A percentile compares a stretch with the other conserved stretches of the same genome.
phyloP scores from a whole-genome alignment of 2,888 invertebrate genomes.

The Bruchidius siliquastri region DNA sequence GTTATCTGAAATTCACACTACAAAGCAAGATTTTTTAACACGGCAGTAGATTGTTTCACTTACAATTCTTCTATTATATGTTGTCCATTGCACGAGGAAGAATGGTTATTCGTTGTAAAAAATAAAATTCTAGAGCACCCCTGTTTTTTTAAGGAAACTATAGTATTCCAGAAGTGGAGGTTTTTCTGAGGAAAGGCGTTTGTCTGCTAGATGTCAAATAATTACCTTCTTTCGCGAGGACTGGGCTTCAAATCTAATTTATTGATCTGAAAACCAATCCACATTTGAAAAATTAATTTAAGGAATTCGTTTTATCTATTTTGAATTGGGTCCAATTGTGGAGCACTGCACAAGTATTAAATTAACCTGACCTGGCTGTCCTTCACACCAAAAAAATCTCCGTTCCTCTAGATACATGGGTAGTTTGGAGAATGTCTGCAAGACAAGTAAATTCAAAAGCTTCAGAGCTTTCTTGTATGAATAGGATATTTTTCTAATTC shows the following conservation, averaged over 20 bases:
- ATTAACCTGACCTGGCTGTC: neutral
- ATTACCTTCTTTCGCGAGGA: too few relatives aligned
- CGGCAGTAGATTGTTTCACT: conserved; percentile 34
- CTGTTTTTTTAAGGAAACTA: conserved; percentile 18
- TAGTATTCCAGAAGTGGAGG: neutral
- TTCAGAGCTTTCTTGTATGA: too few relatives aligned
- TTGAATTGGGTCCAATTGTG: too few relatives aligned
- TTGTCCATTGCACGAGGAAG: conserved; percentile 29
- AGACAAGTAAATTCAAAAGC: neutral
- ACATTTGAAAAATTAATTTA: too few relatives aligned
- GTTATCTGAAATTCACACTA: neutral
- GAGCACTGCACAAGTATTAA: too few relatives aligned
- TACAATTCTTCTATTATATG: conserved; percentile 4
- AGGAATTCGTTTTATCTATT: too few relatives aligned
- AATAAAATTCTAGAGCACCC: conserved; percentile 43
- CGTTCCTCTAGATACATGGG: neutral
- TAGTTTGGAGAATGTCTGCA: neutral
- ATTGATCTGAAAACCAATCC: too few relatives aligned
- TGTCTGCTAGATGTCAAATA: too few relatives aligned
- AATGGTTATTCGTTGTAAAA: conserved; percentile 40
- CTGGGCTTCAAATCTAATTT: too few relatives aligned
- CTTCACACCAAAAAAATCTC: neutral
- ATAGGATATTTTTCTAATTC: too few relatives aligned
- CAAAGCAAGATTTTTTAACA: conserved; percentile 11
- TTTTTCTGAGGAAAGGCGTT: neutral